Evolutionary conservation across 2,797 vertebrate species (phyloP), one percentile per base, ranked within the genome.

Genomic region (Chelon auratus): DNA sequence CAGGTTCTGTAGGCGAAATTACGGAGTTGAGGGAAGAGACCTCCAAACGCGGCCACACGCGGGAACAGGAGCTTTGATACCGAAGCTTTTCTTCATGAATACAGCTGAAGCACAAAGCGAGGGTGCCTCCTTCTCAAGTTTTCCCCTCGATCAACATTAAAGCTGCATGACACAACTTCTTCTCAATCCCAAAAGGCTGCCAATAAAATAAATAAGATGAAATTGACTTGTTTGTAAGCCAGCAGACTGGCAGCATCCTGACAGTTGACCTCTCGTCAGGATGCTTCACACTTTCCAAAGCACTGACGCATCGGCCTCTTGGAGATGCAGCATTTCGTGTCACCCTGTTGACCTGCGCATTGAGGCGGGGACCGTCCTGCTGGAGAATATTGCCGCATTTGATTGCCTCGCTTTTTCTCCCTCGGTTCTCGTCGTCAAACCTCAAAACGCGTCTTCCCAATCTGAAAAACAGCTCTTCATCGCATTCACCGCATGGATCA

Each of bases 161-260:
- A 54, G 57, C 66, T 54, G 66, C 52, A 61, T n/a, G 13, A 69
- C 68, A 65, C 43, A 51, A 50, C 26, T 39, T 50, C 50, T 39
- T 64, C 48, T 53, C 57, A 67, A 43, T 58, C 12, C 62, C 53
- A 17, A 26, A 14, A 33, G 52, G 39, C 39, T 55, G 26, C 9
- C 45, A 30, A 47, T n/a, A n/a, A n/a, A n/a, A 33, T 33, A 33
- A 33, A 33, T 33, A 33, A 33, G 0, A 6, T 33, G 5, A 3
- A 6, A 33, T 6, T 7, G 30, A 40, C 39, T 40, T 2, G 39
- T 40, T 11, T 40, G 12, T 2, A 40, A 40, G 12, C 39, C 39
- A 10, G 39, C 10, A 13, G 39, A 13, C 9, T 12, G 39, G 39
- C 39, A 13, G 39, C 39, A 13, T 40, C 39, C 4, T 26, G 24